Base-by-base conservation (phyloP, 2,888 invertebrate genomes). In the Conus canariensis region DNA sequence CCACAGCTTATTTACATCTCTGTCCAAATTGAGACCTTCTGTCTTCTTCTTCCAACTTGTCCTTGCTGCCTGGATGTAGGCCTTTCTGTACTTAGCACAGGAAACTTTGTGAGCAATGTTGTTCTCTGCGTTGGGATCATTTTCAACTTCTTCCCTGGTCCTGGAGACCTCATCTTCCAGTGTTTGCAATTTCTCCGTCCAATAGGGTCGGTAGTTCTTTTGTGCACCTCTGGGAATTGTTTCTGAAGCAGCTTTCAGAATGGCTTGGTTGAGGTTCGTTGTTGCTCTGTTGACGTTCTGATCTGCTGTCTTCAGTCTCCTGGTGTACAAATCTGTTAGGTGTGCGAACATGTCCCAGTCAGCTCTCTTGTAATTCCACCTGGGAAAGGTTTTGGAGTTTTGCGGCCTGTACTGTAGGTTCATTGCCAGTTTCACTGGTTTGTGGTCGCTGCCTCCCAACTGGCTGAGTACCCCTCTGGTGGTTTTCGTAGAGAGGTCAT, bases 311-410 rank as follows among this genome's bases (percentile, higher is more conserved):
- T 58, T 85, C 8, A 86, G 16, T 7, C 30, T 56, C 45, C 85
- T 70, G 45, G 45, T 64, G 58, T 64, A 85, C 30, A 74, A 80
- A 30, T 74, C 80, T 22, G 88, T 45, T 30, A 16, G 80, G n/a
- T 58, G 16, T 45, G 30, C 30, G 25, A 77, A 90, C 64, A 56
- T 67, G 14, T 30, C 25, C 86, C 90, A 90, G 45, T 56, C 25
- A 6, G 77, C 86, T 25, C 86, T 90, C 30, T 86, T 90, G 59
- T 90, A 90, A 19, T 90, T 90, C 77, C 86, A 90, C 60, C 87
- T 70, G 14, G 80, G 77, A 1, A 58, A 64, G 64, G 64, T 30
- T 16, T 60, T 86, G n/a, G 25, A 45, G 74, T 58, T n/a, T 25
- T 14, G 25, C 30, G 89, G 22, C 64, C 88, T 60, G 16, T 64